Evolutionary conservation across 2,797 vertebrate species (phyloP), one percentile per base, ranked within the genome.

Genomic region (Poecilia velifera): DNA sequence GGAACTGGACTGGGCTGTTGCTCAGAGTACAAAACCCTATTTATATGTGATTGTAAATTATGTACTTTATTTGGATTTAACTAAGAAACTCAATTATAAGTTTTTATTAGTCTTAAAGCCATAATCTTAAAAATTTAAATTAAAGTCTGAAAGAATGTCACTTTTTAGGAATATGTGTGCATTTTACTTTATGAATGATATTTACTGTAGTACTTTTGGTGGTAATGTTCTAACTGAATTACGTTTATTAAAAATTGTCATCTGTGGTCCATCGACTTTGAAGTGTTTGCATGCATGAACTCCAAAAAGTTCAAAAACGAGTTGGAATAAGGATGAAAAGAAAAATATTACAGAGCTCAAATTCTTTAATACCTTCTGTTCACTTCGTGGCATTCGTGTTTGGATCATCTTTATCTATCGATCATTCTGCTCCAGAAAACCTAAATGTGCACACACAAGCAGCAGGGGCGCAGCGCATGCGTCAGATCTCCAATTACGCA

Each of bases 401-500:
- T 71, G 12, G 76, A 70, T 83, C 66, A 70, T 80, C 72, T 83
- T 34, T 5, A 59, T 70, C 6, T 12, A 0, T n/a, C 20, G 4
- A 46, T 18, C 41, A 55, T 51, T 36, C 59, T 41, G 70, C 12
- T 57, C 53, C 43, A 70, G 64, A 31, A 43, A 51, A 28, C 41
- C 16, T 13, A 57, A 82, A 79, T 12, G 71, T 46, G 25, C 41
- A 34, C 83, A 43, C 80, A 71, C 78, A 76, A 43, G 76, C 55
- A 72, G 49, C 75, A 82, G 22, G 12, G 22, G n/a, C 12, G 53
- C n/a, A 57, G 88, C 87, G 92, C 93, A 91, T 91, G 92, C 91
- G 91, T 89, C 85, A 51, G 14, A 39, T 66, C 59, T 28, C 79
- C 87, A 89, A 87, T 90, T 91, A 91, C 89, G 90, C 89, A 87